Base-by-base conservation (phyloP, 2,888 invertebrate species). In the Xanthorhoe designata region DNA sequence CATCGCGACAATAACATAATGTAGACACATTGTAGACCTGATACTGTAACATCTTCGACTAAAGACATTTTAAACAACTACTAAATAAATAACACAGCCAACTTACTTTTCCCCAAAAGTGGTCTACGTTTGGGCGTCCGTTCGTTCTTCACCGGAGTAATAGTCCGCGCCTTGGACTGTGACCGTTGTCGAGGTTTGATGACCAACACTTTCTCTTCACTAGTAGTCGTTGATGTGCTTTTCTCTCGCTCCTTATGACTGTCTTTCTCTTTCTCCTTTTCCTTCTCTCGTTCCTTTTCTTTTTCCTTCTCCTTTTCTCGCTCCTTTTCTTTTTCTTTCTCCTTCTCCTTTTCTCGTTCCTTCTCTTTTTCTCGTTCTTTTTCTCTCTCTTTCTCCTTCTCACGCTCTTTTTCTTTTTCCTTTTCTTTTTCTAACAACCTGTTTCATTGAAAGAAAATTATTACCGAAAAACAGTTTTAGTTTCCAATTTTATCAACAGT, bases 111-210 rank as follows among this genome's bases (percentile, higher is more conserved):
- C 15, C 89, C 86, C 13, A 89, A 88, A 45, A 88, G 53, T 0
- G 87, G 88, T 50, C 90, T 82, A 61, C 90, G 80, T 63, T 91
- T 94, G 0, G 84, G 89, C 42, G 84, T 88, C 61, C 88, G 75
- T 49, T 90, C 91, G 0, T 76, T 77, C 70, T 88, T 89, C 15
- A 83, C 65, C 0, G 88, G 87, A 4, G 87, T 83, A 10, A 84
- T 66, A 15, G 84, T 83, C 2, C 92, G 88, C 0, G 84, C 88
- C 62, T 91, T 92, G 0, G 92, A 92, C 65, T 87, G 88, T 1
- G 92, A 91, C 0, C 92, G 86, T 4, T 88, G 84, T 63, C 92
- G 85, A 1, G 89, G 83, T 66, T 91, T 91, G 1, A 84, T 56
- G 0, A 81, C 79, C 0, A 80, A 75, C 0, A 72, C 74, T 68